These are phyloP conservation scores for Drosophila sucinea DNA, from an alignment of 1,140 invertebrate genomes.

Conservation along the genomic window DNA sequence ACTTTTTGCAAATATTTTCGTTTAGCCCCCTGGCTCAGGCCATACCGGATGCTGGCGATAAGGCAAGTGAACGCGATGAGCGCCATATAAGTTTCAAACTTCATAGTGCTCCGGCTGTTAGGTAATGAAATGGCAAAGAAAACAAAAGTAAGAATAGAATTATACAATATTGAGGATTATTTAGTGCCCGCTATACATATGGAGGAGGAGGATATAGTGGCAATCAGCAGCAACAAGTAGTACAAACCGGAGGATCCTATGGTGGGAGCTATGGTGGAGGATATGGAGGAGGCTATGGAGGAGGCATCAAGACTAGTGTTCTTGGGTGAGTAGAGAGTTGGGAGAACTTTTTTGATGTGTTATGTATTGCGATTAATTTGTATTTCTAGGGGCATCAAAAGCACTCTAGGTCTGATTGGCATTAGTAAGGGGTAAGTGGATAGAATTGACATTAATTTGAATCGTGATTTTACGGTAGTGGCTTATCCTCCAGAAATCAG, in stretches of 20 bases:
- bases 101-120: slow-evolving; percentile 45
- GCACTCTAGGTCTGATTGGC: slow-evolving; percentile 47
- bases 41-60: slow-evolving; percentile 58
- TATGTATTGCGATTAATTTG: too few species aligned
- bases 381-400: slow-evolving; percentile 42
- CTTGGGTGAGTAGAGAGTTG: background rate
- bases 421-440: slow-evolving; percentile 53
- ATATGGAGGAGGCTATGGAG: background rate
- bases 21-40: slow-evolving; percentile 48
- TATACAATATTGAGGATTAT: slow-evolving; percentile 9
- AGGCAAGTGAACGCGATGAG: slow-evolving; percentile 51
- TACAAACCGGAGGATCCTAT: slow-evolving; percentile 8
- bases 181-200: slow-evolving; percentile 48
- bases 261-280: slow-evolving; percentile 26
- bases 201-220: slow-evolving; percentile 28
- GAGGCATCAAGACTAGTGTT: slow-evolving; percentile 3
- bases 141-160: slow-evolving; percentile 10
- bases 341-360: background rate
- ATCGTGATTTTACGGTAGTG: background rate
- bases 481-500: slow-evolving; percentile 20
- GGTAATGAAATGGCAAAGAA: slow-evolving; percentile 44
- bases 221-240: slow-evolving; percentile 1
- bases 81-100: slow-evolving; percentile 58
- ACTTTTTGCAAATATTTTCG: slow-evolving; percentile 35
- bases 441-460: too few species aligned